These are phyloP conservation scores for Eugnorisma glareosa DNA, from an alignment of 2,888 invertebrate genomes.

Conservation along the genomic window DNA sequence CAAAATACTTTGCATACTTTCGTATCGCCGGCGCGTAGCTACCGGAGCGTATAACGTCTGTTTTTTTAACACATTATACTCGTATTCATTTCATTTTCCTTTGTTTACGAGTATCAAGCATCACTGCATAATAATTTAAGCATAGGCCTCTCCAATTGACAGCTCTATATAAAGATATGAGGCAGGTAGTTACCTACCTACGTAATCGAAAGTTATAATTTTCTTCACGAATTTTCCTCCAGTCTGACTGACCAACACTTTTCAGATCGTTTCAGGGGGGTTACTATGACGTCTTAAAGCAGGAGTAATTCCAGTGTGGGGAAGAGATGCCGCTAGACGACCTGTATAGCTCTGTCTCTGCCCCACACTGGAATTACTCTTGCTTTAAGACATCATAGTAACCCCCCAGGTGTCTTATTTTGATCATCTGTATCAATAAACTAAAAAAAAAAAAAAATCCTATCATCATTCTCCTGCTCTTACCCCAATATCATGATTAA, in stretches of 20 bases:
- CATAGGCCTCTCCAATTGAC: neutral
- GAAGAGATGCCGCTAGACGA: no score
- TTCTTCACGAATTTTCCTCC: neutral
- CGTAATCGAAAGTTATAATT: neutral
- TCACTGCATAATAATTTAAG: neutral
- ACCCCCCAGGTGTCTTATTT: neutral
- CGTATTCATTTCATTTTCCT: conserved; percentile 11
- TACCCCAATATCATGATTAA: no score
- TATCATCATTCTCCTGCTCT: no score
- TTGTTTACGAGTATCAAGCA: conserved; percentile 3
- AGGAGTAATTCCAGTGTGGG: no score
- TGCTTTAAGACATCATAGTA: no score
- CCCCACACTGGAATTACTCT: no score
- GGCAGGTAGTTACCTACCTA: neutral
- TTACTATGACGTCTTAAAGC: no score
- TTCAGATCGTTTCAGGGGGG: neutral
- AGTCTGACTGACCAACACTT: neutral
- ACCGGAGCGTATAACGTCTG: conserved; percentile 41
- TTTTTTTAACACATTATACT: conserved; percentile 43
- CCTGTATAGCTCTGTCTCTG: no score
- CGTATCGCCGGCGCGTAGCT: conserved; percentile 54
- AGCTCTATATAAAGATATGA: neutral
- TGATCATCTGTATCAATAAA: neutral
- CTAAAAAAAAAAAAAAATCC: no score
- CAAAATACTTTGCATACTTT: conserved; percentile 71